Conservation (phyloP, 92 coral and sea anemone genomes). For the Zoanthus sansibaricus region DNA sequence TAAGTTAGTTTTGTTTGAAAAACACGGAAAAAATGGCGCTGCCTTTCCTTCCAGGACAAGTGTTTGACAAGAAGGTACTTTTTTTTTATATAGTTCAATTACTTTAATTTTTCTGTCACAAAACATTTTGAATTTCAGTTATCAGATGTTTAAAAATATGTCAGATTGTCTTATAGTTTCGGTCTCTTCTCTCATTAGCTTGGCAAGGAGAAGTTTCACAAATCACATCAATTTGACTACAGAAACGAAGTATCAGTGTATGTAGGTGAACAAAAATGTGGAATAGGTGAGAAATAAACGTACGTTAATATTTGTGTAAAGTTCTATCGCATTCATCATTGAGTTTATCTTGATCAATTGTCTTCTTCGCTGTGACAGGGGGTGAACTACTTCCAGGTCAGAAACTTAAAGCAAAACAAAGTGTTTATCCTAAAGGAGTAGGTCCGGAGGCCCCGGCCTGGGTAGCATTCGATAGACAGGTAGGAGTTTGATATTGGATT, state of each 20-base stretch:
- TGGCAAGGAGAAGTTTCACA: slow-evolving; percentile 95
- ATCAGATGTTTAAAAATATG: background rate
- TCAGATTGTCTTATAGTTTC: background rate
- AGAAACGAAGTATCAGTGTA: slow-evolving; percentile 93
- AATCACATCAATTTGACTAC: slow-evolving; percentile 94
- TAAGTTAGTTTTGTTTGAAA: background rate
- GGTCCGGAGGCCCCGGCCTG: slow-evolving; percentile 99
- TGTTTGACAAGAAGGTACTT: slow-evolving; percentile 92
- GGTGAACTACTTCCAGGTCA: slow-evolving; percentile 96
- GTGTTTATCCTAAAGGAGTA: slow-evolving; percentile 94
- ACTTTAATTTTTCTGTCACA: background rate
- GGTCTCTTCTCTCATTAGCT: slow-evolving; percentile 59
- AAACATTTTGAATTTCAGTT: background rate
- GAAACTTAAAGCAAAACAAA: slow-evolving; percentile 81
- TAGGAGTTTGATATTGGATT: background rate
- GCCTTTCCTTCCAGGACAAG: slow-evolving; percentile 98
- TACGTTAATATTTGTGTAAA: background rate
- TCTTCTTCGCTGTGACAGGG: slow-evolving; percentile 50
- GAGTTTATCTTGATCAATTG: background rate
- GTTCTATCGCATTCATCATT: background rate
- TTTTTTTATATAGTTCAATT: background rate
- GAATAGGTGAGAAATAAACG: slow-evolving; percentile 79
- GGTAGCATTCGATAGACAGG: slow-evolving; percentile 99
- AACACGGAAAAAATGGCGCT: slow-evolving; percentile 78
- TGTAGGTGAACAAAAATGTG: slow-evolving; percentile 94